Percentiles rank a stretch among this genome's conserved stretches.
Conservation (phyloP, 2,113 vertebrate species). For the Trogon surrucura region DNA sequence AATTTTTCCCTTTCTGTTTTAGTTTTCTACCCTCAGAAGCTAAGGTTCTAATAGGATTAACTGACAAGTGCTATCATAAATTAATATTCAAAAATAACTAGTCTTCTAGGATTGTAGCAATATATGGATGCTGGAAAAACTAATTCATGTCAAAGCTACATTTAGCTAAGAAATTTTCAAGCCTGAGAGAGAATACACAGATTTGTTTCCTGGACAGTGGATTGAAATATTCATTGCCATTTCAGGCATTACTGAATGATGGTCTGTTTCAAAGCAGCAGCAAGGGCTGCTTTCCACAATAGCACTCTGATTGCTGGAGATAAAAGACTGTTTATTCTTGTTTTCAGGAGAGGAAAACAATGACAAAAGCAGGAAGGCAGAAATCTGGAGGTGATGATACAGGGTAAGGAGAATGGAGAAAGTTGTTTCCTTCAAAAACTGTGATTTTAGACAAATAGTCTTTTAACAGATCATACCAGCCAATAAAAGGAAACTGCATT, state of each 20-base stretch:
- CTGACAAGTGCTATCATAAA: not conserved
- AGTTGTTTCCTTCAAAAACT: not conserved
- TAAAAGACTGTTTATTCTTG: constrained; percentile 44
- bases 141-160: not conserved
- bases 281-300: constrained; percentile 43
- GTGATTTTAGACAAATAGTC: not conserved
- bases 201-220: constrained; percentile 11
- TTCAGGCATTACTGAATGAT: constrained; percentile 28
- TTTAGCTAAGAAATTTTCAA: not conserved
- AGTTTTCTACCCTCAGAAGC: not conserved
- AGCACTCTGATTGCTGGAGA: constrained; percentile 32
- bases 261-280: not conserved
- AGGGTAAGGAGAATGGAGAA: not conserved
- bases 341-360: constrained; percentile 31
- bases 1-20: not conserved
- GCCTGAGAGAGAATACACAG: not conserved
- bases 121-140: not conserved
- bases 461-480: not conserved
- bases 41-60: constrained; percentile 17
- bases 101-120: not conserved
- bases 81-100: not conserved
- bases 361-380: constrained; percentile 63
- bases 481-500: not conserved
- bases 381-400: constrained; percentile 45
- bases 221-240: not conserved